Evolutionary conservation across 1,140 invertebrate species (phyloP).

Genomic region (Bombus balteatus): DNA sequence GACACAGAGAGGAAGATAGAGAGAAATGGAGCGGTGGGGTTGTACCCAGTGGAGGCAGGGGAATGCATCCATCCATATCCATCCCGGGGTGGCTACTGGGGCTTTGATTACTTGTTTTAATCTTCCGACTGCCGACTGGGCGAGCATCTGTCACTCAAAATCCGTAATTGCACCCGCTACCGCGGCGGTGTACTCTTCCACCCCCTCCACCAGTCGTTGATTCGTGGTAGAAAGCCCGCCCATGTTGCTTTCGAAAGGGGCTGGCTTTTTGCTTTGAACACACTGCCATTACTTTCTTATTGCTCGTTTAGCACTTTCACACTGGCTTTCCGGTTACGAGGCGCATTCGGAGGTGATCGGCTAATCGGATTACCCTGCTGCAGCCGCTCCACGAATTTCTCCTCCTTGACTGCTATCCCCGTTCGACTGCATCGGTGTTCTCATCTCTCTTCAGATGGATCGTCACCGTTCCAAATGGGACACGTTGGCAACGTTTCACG

Average conservation of each 20-base stretch:
- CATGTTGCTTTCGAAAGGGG: slow-evolving; percentile 15
- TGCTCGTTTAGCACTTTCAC: slow-evolving; percentile 67
- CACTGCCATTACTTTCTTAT: slow-evolving; percentile 66
- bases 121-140: slow-evolving; percentile 81
- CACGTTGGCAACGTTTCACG: not conserved
- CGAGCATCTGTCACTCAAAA: slow-evolving; percentile 83
- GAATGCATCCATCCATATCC: slow-evolving; percentile 76
- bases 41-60: slow-evolving; percentile 27
- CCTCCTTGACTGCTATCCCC: not conserved
- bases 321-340: slow-evolving; percentile 25
- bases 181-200: slow-evolving; percentile 54
- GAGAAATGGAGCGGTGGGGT: slow-evolving; percentile 29
- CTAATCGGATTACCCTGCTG: slow-evolving; percentile 34
- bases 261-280: slow-evolving; percentile 40
- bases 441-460: not conserved
- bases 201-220: not conserved
- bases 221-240: slow-evolving; percentile 13
- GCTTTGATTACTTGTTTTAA: slow-evolving; percentile 84
- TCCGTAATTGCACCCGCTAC: slow-evolving; percentile 80
- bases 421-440: not conserved
- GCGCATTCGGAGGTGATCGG: slow-evolving; percentile 21
- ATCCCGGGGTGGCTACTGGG: slow-evolving; percentile 72
- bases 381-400: slow-evolving; percentile 7
- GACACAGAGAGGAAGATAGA: slow-evolving; percentile 1
- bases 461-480: not conserved